Conservation (phyloP, 2,888 invertebrate species). For the Dermolepida albohirtum region DNA sequence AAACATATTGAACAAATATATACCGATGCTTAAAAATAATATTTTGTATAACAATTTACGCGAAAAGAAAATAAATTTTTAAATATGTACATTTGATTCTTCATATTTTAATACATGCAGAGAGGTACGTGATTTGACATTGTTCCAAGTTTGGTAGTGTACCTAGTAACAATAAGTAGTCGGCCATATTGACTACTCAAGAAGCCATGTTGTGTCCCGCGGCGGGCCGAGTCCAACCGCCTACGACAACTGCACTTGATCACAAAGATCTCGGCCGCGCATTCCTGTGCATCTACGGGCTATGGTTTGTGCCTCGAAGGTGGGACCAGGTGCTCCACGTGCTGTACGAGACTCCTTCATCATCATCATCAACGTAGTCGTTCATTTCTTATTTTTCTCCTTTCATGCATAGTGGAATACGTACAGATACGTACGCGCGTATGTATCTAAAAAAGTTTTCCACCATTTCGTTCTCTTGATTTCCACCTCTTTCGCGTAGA, state of each 20-base stretch:
- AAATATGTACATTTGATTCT: constrained; percentile 16
- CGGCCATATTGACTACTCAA: constrained; percentile 66
- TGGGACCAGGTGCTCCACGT: constrained; percentile 39
- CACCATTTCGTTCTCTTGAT: constrained; percentile 23
- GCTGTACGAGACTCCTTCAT: constrained; percentile 37
- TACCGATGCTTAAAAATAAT: no score
- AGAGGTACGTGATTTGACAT: constrained; percentile 35
- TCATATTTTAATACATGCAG: neutral
- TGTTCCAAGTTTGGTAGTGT: constrained; percentile 45
- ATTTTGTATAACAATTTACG: neutral
- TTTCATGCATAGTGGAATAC: constrained; percentile 11
- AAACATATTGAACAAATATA: no score
- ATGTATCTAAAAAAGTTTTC: constrained; percentile 10
- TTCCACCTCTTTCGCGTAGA: constrained; percentile 6
- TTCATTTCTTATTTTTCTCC: constrained; percentile 16
- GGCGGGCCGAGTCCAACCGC: constrained; percentile 61
- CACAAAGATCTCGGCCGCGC: constrained; percentile 55
- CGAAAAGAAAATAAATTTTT: constrained; percentile 2
- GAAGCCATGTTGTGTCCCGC: constrained; percentile 65
- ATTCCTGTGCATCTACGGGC: constrained; percentile 45
- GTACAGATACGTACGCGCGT: neutral
- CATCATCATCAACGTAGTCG: constrained; percentile 27
- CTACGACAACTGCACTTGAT: constrained; percentile 61
- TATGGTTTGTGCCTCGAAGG: constrained; percentile 37
- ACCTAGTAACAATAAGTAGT: constrained; percentile 52